Conservation (phyloP, 2,888 invertebrate genomes). For the Smittia sp. region DNA sequence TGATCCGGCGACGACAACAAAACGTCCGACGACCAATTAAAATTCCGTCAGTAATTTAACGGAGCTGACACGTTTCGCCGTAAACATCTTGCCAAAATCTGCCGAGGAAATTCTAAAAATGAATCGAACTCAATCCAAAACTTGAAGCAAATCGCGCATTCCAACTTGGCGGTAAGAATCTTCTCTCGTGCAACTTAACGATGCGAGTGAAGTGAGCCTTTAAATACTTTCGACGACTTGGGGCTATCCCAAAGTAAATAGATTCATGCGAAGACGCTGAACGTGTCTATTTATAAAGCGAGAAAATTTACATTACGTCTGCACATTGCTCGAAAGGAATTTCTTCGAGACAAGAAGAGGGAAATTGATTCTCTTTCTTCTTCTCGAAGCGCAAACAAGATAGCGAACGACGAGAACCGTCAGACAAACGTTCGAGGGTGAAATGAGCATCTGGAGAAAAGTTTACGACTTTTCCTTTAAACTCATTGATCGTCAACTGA, state of each 20-base stretch:
- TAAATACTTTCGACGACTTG: conserved; percentile 5
- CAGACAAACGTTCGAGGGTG: background rate
- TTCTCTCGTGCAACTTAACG: too few species aligned
- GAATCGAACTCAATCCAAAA: too few species aligned
- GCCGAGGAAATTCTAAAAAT: background rate
- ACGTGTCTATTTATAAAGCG: conserved; percentile 30
- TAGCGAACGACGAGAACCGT: background rate
- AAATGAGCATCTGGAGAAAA: background rate
- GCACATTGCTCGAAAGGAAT: conserved; percentile 39
- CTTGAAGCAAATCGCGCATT: too few species aligned
- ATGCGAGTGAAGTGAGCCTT: background rate
- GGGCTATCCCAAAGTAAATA: conserved; percentile 41
- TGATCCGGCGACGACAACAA: background rate
- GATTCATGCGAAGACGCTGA: conserved; percentile 25
- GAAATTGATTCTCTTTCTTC: background rate
- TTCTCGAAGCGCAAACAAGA: background rate
- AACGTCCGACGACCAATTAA: conserved; percentile 22
- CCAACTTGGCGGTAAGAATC: too few species aligned
- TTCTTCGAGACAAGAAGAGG: conserved; percentile 19
- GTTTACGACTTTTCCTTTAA: background rate
- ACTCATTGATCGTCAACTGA: background rate
- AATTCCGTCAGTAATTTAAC: conserved; percentile 23
- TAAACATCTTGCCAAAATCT: background rate
- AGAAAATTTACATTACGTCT: conserved; percentile 35
- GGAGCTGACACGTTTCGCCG: background rate